Percentiles rank a stretch among this genome's conserved stretches.
Evolutionary conservation across 1,140 invertebrate genomes (phyloP).

Genomic region (Propsilocerus akamusi): DNA sequence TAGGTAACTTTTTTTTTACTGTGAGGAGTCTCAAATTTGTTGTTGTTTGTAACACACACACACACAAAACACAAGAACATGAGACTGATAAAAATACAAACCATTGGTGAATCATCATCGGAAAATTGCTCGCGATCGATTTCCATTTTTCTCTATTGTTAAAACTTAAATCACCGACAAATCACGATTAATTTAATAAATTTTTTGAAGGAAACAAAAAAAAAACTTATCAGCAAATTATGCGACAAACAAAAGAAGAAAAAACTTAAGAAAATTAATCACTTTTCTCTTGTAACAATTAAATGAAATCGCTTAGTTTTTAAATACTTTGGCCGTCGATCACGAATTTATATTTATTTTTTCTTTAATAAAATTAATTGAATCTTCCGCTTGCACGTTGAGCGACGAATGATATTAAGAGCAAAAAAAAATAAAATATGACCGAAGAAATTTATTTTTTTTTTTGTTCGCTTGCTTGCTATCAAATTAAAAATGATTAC

Average conservation of each 20-base stretch:
- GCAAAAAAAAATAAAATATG: neutral
- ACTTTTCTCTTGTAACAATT: too few species aligned
- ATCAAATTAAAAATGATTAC: too few species aligned
- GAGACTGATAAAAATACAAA: neutral
- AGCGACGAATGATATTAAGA: neutral
- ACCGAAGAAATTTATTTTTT: too few species aligned
- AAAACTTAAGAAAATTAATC: too few species aligned
- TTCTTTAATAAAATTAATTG: neutral
- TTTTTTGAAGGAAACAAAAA: too few species aligned
- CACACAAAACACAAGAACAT: neutral
- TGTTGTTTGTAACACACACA: neutral
- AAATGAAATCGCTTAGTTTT: too few species aligned
- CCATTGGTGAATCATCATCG: conserved; percentile 1
- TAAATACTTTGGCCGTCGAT: neutral
- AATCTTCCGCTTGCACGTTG: neutral
- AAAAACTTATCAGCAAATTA: too few species aligned
- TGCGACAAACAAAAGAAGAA: too few species aligned
- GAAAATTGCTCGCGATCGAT: neutral
- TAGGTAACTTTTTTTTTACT: neutral
- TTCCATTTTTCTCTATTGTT: neutral
- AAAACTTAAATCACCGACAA: too few species aligned
- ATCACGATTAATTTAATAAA: too few species aligned
- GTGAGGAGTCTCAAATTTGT: too few species aligned
- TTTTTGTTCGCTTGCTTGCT: conserved; percentile 1
- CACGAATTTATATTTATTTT: too few species aligned